Evolutionary conservation across 2,797 vertebrate species (phyloP).

Genomic region (Pampus argenteus): DNA sequence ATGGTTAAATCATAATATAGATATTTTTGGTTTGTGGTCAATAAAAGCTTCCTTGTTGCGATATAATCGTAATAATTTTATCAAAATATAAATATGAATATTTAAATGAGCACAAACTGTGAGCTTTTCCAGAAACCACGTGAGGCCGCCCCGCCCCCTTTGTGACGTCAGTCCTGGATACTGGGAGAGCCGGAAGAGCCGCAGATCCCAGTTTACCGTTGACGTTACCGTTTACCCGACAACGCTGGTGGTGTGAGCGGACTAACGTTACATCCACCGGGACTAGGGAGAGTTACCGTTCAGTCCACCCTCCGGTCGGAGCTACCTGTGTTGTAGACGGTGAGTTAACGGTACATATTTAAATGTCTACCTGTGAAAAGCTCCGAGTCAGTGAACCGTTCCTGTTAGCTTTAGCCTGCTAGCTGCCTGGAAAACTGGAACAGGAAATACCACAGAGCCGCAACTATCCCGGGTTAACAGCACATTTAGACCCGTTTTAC

Average conservation of each 20-base stretch:
- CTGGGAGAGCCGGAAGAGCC: conserved; percentile 72
- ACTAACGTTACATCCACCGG: conserved; percentile 3
- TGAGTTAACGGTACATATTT: conserved; percentile 37
- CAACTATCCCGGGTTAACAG: neutral
- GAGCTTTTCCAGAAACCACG: too few relatives aligned
- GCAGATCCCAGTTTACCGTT: conserved; percentile 6
- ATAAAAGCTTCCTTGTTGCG: too few relatives aligned
- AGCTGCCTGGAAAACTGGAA: conserved; percentile 55
- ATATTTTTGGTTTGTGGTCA: too few relatives aligned
- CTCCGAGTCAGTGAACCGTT: conserved; percentile 10
- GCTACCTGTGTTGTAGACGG: conserved; percentile 29
- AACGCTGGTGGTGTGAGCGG: neutral
- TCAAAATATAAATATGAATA: too few relatives aligned
- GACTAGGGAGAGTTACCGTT: neutral
- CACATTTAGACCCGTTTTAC: neutral
- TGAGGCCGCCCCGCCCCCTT: too few relatives aligned
- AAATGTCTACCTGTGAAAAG: conserved; percentile 1
- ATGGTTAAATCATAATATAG: too few relatives aligned
- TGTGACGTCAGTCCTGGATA: conserved; percentile 53
- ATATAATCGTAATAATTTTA: too few relatives aligned
- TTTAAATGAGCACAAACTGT: too few relatives aligned
- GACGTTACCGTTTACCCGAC: neutral
- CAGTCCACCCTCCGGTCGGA: neutral
- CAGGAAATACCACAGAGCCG: conserved; percentile 71
- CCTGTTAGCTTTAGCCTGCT: conserved; percentile 64